Base-by-base conservation (phyloP, 2,113 vertebrate species). In the Pseudorectes ferrugineus region DNA sequence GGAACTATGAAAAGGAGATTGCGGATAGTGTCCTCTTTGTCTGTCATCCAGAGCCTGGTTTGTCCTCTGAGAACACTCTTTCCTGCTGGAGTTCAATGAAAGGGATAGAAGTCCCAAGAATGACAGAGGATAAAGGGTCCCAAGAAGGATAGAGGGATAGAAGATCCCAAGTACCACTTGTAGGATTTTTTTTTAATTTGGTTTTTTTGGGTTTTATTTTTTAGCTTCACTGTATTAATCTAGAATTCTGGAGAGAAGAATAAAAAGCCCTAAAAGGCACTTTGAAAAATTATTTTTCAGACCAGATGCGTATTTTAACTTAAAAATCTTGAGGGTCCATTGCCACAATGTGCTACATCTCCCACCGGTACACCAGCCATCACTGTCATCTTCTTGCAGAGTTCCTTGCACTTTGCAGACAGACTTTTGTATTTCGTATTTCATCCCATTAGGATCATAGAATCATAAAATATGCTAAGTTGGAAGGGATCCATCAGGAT, bases 341-440 rank as follows among this genome's bases (percentile, higher is more conserved):
- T 78, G 38, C 14, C 57, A 62, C 33, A 36, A 35, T 10, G 11
- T 43, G 43, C 29, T 54, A 6, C 15, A 29, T 59, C 24, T 82
- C n/a, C 48, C 31, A 28, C 9, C 2, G 0, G 22, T 65, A 80
- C 4, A 55, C 23, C 14, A 81, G 38, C 29, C 16, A 67, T 49
- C 16, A 25, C 2, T 1, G 2, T 6, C 0, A 0, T 31, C 16
- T 52, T 65, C 35, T 62, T 54, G 28, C 0, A 7, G 38, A 40
- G 29, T 28, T 75, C 20, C 38, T 55, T 12, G 28, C 6, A 36
- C 35, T 89, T 63, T 46, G 29, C 29, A 90, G 35, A 54, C 15
- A 68, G 42, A 13, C 13, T 59, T 89, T 76, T 40, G 5, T 36
- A 73, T 22, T 31, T 83, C 5, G 1, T 29, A 57, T 49, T 58